phyloP scores from a whole-genome alignment of 2,888 invertebrate genomes.

The Trissolcus japonicus region DNA sequence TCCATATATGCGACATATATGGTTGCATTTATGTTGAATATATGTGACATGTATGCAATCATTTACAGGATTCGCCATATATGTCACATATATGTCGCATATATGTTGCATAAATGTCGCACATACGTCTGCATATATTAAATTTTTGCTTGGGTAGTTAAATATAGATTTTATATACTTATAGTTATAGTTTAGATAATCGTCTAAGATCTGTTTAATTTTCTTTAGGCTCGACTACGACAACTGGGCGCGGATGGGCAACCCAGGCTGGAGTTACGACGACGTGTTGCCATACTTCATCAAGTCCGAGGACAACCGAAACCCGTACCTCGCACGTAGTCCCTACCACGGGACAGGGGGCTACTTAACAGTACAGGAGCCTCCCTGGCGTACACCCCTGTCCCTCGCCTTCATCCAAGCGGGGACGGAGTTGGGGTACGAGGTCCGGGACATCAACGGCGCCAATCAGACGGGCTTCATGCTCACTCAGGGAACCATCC shows the following conservation, averaged over 20 bases:
- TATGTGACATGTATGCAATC: too few species aligned
- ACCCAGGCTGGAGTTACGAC: slow-evolving; percentile 90
- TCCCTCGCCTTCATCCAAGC: slow-evolving; percentile 90
- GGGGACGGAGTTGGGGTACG: slow-evolving; percentile 88
- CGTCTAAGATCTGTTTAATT: background rate
- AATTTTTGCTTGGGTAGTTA: too few species aligned
- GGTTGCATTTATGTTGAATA: too few species aligned
- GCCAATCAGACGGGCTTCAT: slow-evolving; percentile 90
- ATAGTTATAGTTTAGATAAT: too few species aligned
- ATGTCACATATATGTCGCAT: too few species aligned
- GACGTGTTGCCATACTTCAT: slow-evolving; percentile 89
- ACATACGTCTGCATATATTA: too few species aligned
- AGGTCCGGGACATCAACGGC: slow-evolving; percentile 88
- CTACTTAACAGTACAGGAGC: slow-evolving; percentile 89
- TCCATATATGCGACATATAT: too few species aligned
- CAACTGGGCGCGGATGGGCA: slow-evolving; percentile 89
- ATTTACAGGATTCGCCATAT: too few species aligned
- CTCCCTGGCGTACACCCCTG: slow-evolving; percentile 89
- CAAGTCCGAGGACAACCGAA: slow-evolving; percentile 92
- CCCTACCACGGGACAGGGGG: slow-evolving; percentile 88
- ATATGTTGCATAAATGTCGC: too few species aligned
- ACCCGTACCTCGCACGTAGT: slow-evolving; percentile 86
- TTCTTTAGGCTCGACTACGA: slow-evolving; percentile 83
- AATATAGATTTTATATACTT: too few species aligned
- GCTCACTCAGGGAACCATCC: slow-evolving; percentile 89